Base-by-base conservation (phyloP, 1,140 invertebrate species). In the Drosophila bifasciata region DNA sequence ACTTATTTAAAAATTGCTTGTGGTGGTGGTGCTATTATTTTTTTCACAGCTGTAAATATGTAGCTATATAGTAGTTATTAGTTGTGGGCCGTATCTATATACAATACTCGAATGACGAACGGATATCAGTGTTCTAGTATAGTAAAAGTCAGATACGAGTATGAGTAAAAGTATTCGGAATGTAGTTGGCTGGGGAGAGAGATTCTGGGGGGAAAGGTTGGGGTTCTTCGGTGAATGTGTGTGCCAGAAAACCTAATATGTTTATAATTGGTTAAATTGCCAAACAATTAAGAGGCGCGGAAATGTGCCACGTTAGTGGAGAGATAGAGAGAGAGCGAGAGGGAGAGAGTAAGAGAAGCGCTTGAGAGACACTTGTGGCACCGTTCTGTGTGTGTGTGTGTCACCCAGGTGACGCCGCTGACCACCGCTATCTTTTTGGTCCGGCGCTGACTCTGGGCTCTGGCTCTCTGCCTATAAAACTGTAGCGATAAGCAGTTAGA, bases 251-350 rank as follows among this genome's bases (percentile, higher is more conserved):
- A 48, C 59, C 69, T 81, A 83, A 81, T 83, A 74, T 64, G 79
- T 81, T 81, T 83, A 77, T 81, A 81, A 81, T 81, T 81, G 74
- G 45, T 62, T 69, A 73, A 81, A 83, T 81, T 74, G 79, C 73
- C 44, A 81, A 83, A 63, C 73, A 73, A 81, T 81, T 77, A 73
- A 76, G 69, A 57, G 36, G 55, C 59, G 8, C 16, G 32, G 15
- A 79, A 76, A 60, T 64, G 28, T 62, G 62, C 45, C 62, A 40
- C 17, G 23, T 52, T 13, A 25, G 39, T 36, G 11, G 11, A 7
- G 6, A 25, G 5, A 25, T 0, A 25, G 23, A 25, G 23, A 67
- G 49, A 43, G 50, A 44, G 23, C 6, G 23, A 67, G 49, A 43
- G 50, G 40, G 25, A 43, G 36, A 21, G 32, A 9, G 17, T 19